phyloP scores from a whole-genome alignment of 2,797 vertebrate species.

The Muscicapa comitata region DNA sequence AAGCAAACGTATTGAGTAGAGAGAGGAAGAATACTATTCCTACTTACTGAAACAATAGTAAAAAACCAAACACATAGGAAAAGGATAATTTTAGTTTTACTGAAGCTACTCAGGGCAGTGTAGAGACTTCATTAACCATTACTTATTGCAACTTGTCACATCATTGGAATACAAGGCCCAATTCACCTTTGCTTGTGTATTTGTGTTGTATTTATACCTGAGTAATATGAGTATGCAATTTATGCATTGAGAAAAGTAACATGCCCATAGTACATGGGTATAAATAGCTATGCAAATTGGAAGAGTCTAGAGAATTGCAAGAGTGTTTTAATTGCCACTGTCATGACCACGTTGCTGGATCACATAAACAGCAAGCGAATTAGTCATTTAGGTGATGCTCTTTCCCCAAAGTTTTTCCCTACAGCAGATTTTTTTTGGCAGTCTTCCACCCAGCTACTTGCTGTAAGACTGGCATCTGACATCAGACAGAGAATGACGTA shows the following conservation, averaged over 20 bases:
- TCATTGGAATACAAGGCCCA: not conserved
- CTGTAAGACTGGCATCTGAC: not conserved
- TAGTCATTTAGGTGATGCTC: not conserved
- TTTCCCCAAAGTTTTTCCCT: not conserved
- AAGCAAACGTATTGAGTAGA: not conserved
- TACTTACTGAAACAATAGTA: not conserved
- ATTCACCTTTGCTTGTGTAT: not conserved
- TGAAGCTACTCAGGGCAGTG: not conserved
- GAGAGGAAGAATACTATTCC: not conserved
- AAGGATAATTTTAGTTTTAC: not conserved
- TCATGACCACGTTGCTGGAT: not conserved
- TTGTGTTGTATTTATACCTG: not conserved
- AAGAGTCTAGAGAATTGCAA: not conserved
- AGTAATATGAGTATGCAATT: not conserved
- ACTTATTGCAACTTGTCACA: not conserved
- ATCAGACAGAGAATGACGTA: not conserved
- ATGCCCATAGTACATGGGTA: not conserved
- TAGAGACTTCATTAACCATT: not conserved
- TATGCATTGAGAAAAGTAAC: not conserved
- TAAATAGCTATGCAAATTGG: conserved; percentile 43
- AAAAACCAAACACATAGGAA: not conserved
- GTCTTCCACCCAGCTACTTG: not conserved
- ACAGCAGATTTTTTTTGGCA: not conserved
- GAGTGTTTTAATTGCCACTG: not conserved
- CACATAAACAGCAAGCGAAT: not conserved